Conservation (phyloP, 2,797 vertebrate species). For the Picus viridis region DNA sequence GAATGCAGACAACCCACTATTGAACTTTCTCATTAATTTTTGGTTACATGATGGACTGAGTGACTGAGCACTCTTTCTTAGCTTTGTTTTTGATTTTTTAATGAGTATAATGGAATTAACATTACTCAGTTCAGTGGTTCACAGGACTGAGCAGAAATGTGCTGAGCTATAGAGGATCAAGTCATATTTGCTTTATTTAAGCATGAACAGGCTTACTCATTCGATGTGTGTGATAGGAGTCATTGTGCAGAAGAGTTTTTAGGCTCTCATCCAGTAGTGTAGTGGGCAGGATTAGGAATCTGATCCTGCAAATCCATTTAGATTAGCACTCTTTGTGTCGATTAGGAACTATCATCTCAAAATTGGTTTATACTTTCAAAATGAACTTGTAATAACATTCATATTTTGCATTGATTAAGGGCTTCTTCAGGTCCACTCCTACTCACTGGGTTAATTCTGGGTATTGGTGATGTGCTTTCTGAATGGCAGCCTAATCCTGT, state of each 20-base stretch:
- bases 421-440: background rate
- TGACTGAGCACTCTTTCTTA: slow-evolving; percentile 13
- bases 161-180: slow-evolving; percentile 33
- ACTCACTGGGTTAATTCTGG: background rate
- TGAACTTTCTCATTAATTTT: slow-evolving; percentile 39
- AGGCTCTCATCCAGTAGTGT: background rate
- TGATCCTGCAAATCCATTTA: background rate
- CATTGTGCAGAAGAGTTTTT: background rate
- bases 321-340: background rate
- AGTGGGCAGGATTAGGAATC: background rate
- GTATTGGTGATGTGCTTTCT: background rate
- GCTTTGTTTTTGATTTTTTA: slow-evolving; percentile 28
- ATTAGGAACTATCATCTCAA: background rate
- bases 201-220: slow-evolving; percentile 16
- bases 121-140: slow-evolving; percentile 45
- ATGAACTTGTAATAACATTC: background rate
- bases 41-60: slow-evolving; percentile 27
- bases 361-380: background rate
- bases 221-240: background rate
- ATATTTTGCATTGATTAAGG: background rate
- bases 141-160: slow-evolving; percentile 31
- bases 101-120: slow-evolving; percentile 40
- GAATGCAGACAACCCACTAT: background rate
- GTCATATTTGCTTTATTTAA: slow-evolving; percentile 31
- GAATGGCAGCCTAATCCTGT: background rate